Percentiles rank a stretch among this genome's conserved stretches.
These are phyloP conservation scores for Tridacna gigas DNA, from an alignment of 2,888 invertebrate genomes.

Conservation along the genomic window DNA sequence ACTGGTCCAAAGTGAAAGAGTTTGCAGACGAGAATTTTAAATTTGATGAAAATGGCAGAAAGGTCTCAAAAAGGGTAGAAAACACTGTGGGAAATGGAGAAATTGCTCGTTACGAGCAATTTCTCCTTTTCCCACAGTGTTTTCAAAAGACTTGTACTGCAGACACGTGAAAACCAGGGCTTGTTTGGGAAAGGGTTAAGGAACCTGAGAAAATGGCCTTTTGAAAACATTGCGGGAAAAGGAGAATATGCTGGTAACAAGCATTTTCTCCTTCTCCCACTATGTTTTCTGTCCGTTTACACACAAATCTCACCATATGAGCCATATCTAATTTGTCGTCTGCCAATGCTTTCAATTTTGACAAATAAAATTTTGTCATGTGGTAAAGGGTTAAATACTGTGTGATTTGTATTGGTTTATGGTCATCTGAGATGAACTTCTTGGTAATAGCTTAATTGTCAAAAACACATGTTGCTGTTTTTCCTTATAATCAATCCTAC, in stretches of 20 bases:
- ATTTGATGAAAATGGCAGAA: too few relatives aligned
- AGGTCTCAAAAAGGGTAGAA: too few relatives aligned
- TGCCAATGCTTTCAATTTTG: background rate
- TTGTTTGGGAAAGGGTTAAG: too few relatives aligned
- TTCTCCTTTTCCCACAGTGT: conserved; percentile 3
- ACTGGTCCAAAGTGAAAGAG: too few relatives aligned
- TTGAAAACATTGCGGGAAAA: background rate
- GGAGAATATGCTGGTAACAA: background rate
- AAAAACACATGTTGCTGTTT: too few relatives aligned
- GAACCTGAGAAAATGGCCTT: background rate
- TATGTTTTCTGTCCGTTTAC: background rate
- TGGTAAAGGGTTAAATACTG: background rate
- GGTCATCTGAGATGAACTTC: too few relatives aligned
- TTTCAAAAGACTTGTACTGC: too few relatives aligned
- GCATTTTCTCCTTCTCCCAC: conserved; percentile 9
- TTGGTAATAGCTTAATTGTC: too few relatives aligned
- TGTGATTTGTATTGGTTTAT: background rate
- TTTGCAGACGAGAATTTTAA: too few relatives aligned
- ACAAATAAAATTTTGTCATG: too few relatives aligned
- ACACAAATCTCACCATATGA: background rate
- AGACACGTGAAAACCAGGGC: too few relatives aligned
- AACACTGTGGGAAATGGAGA: background rate
- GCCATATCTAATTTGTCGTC: background rate
- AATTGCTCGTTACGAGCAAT: conserved; percentile 7
- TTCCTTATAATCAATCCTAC: background rate